Conservation (phyloP, 2,888 invertebrate genomes). For the Acronicta psi region DNA sequence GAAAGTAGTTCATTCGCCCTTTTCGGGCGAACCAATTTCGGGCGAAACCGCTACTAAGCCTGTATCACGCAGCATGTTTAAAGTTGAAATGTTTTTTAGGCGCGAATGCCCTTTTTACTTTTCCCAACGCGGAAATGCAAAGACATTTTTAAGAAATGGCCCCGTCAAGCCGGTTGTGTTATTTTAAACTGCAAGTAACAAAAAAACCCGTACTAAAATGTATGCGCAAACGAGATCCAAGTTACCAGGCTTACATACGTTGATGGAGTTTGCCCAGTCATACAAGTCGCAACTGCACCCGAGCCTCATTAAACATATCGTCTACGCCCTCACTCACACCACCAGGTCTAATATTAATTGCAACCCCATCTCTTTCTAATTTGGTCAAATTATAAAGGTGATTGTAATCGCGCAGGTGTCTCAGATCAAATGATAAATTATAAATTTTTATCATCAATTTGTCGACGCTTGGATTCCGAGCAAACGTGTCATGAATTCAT, state of each 20-base stretch:
- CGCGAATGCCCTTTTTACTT: conserved; percentile 83
- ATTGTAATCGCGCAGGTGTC: conserved; percentile 57
- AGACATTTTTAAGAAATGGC: conserved; percentile 81
- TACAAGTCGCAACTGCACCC: conserved; percentile 71
- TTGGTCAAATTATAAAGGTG: conserved; percentile 54
- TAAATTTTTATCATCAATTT: conserved; percentile 66
- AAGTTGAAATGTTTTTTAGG: conserved; percentile 69
- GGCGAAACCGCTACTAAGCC: no score
- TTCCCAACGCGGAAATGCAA: conserved; percentile 86
- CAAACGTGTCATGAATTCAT: conserved; percentile 66
- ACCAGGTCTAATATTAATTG: conserved; percentile 68
- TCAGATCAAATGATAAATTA: conserved; percentile 60
- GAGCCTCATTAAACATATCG: conserved; percentile 73
- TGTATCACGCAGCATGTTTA: not conserved
- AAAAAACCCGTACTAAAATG: conserved; percentile 84
- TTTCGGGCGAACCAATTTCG: no score
- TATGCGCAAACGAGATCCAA: conserved; percentile 85
- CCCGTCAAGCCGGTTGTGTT: conserved; percentile 82
- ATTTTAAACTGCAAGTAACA: conserved; percentile 78
- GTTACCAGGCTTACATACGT: conserved; percentile 82
- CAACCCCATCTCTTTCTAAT: conserved; percentile 76
- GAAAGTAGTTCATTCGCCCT: no score
- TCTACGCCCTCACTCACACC: conserved; percentile 72
- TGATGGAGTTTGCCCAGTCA: conserved; percentile 70
- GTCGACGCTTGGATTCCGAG: conserved; percentile 60